Conservation (phyloP, 23 tunicate species). For the Halocynthia roretzi region DNA sequence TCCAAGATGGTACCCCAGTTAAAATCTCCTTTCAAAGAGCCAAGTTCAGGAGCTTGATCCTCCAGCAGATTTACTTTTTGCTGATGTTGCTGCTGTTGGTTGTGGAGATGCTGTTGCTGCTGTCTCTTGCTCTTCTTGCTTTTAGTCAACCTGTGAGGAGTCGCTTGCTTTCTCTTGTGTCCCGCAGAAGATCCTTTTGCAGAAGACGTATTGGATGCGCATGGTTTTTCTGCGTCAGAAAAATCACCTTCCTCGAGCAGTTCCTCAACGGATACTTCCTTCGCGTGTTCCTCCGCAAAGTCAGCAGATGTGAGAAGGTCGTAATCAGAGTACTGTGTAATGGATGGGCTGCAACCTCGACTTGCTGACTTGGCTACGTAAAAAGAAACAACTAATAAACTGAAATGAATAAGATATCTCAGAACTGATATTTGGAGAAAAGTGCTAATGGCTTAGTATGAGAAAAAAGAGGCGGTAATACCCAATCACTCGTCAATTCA, state of each 20-base stretch:
- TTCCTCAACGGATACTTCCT: no score
- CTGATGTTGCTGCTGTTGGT: neutral
- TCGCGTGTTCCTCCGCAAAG: neutral
- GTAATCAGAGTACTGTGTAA: constrained; percentile 16
- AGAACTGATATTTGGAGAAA: no score
- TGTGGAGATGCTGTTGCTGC: neutral
- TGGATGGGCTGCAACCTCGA: constrained; percentile 17
- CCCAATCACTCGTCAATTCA: no score
- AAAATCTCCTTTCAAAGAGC: constrained; percentile 90
- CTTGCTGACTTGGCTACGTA: constrained; percentile 12
- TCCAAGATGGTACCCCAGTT: constrained; percentile 69
- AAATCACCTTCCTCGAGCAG: neutral
- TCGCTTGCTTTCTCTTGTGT: constrained; percentile 24
- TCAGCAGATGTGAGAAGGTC: constrained; percentile 15
- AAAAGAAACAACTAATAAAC: no score
- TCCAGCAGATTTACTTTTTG: constrained; percentile 1
- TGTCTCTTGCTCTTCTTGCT: constrained; percentile 17
- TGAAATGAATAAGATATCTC: no score
- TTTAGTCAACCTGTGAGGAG: constrained; percentile 2
- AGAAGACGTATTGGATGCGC: constrained; percentile 6
- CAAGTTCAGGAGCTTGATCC: constrained; percentile 84
- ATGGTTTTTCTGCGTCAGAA: neutral
- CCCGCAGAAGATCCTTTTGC: constrained; percentile 24
- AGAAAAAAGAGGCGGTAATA: no score
- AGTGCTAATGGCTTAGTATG: no score